Base-by-base conservation (phyloP, 2,888 invertebrate species). In the Ormyrus nitidulus region DNA sequence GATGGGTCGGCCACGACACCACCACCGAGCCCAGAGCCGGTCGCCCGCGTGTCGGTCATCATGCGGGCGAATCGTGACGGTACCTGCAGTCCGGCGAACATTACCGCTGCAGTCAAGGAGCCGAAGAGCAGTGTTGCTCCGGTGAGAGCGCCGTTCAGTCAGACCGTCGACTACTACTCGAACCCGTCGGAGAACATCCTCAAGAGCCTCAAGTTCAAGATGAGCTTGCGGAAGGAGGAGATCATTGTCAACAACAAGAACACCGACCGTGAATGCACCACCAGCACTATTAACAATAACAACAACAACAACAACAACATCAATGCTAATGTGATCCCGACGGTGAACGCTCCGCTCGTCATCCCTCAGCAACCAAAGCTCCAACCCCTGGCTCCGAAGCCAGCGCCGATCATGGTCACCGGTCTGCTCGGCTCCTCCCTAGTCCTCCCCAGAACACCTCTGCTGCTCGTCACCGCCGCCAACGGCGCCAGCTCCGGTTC, bases 61-160 rank as follows among this genome's bases (percentile, higher is more conserved):
- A 97, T 96, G 96, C 94, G 94, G 84, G 96, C 95, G 7, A 95
- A 95, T 89, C 95, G 95, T 82, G 95, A 96, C 87, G 97, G 96
- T 62, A 94, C 95, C 54, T 95, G 94, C 91, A 89, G 88, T 58
- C 89, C 88, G 13, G 89, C 86, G 62, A 87, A 84, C 81, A 78
- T 86, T 53, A 49, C 54, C 9, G 34, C 58, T 11, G 13, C n/a
- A 10, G 13, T 8, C 11, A 11, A 53, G 9, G 11, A 11, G 9
- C 2, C 8, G 8, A 53, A 53, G 9, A 5, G 11, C 11, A 53
- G 53, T 5, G 11, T 53, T 6, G 13, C 48, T 13, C 58, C 51
- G 46, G 56, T 9, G 6, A 66, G 34, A 66, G 34, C 13, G 51
- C 13, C 13, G 8, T 5, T 2, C 49, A 44, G 51, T 11, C 53